Conservation (phyloP, 2,113 vertebrate species). For the Ictidomys tridecemlineatus region DNA sequence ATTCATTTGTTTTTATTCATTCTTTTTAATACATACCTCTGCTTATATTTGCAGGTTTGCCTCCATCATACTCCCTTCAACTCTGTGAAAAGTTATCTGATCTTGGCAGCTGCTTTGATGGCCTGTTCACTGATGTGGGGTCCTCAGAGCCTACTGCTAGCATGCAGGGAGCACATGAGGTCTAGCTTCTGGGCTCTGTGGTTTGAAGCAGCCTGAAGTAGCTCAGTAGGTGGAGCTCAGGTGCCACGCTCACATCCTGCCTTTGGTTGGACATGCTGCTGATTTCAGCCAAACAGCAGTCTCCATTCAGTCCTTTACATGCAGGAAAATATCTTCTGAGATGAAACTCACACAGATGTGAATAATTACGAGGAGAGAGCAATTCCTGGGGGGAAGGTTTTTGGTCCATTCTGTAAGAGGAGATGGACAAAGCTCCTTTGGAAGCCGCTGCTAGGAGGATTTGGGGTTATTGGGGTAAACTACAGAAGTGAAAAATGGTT, state of each 20-base stretch:
- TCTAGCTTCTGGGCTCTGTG: background rate
- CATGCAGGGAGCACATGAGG: background rate
- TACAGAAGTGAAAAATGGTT: background rate
- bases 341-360: background rate
- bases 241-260: background rate
- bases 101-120: background rate
- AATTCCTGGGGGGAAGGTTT: background rate
- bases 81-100: background rate
- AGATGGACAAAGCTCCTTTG: background rate
- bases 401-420: background rate
- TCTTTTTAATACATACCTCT: background rate
- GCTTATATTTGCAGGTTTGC: background rate
- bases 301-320: background rate
- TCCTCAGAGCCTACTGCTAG: background rate
- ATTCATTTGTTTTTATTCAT: constrained; percentile 22
- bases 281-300: background rate
- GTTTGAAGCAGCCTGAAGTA: background rate
- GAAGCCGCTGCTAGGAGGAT: background rate
- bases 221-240: constrained; percentile 76
- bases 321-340: background rate
- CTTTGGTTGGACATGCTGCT: background rate
- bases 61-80: background rate
- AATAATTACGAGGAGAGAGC: background rate
- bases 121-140: background rate
- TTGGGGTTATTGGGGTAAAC: background rate